phyloP scores from a whole-genome alignment of 2,888 invertebrate genomes.

The Oligia fasciuncula region DNA sequence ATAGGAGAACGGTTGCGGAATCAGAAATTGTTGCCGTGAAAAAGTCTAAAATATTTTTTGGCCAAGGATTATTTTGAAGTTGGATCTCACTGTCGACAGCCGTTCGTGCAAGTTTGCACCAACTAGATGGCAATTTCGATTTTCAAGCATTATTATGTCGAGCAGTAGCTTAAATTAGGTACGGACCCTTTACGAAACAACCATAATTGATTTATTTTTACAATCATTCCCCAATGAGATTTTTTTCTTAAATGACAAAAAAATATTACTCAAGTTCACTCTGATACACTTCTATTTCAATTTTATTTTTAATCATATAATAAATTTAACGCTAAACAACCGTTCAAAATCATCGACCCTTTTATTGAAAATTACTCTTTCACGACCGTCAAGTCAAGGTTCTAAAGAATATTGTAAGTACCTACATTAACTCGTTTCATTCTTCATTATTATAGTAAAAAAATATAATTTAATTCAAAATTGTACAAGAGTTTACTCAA shows the following conservation, averaged over 20 bases:
- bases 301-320: slow-evolving; percentile 30
- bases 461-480: background rate
- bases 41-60: background rate
- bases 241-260: background rate
- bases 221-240: slow-evolving; percentile 6
- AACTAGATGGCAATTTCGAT: background rate
- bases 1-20: no score
- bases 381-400: slow-evolving; percentile 21
- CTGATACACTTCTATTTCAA: slow-evolving; percentile 42
- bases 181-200: background rate
- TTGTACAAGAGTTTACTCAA: background rate
- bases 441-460: background rate
- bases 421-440: background rate
- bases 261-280: slow-evolving; percentile 42
- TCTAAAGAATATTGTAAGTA: slow-evolving; percentile 17
- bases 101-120: background rate
- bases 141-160: background rate
- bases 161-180: background rate
- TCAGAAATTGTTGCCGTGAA: background rate
- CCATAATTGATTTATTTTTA: background rate
- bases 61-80: background rate
- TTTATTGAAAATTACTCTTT: slow-evolving; percentile 43
- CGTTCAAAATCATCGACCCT: slow-evolving; percentile 33
- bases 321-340: slow-evolving; percentile 51
- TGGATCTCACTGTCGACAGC: background rate